Percentiles rank a stretch among this genome's conserved stretches.
phyloP scores from a whole-genome alignment of 2,113 vertebrate genomes.

The Irena cyanogastra region DNA sequence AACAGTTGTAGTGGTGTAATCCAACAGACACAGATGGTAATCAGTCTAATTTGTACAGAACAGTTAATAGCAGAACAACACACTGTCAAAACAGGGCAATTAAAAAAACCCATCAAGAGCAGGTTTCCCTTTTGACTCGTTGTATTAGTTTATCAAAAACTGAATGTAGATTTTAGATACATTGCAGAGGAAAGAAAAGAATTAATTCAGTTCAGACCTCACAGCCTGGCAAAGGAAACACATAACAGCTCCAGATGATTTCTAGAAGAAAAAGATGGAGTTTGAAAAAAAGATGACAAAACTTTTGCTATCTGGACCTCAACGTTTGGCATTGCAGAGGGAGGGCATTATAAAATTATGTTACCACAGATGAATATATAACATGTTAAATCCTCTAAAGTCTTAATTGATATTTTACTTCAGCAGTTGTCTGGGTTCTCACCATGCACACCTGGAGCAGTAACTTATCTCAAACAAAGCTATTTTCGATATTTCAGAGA shows the following conservation, averaged over 20 bases:
- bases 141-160: background rate
- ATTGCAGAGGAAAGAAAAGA: background rate
- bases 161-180: background rate
- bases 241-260: fast-evolving
- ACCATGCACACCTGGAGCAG: background rate
- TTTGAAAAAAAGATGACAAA: background rate
- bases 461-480: background rate
- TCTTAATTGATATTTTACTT: background rate
- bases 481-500: background rate
- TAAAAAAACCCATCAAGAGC: background rate
- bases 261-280: background rate
- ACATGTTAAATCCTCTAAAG: background rate
- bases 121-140: background rate
- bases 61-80: background rate
- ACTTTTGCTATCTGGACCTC: background rate
- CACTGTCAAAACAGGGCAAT: background rate
- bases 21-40: background rate
- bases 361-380: background rate
- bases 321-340: background rate
- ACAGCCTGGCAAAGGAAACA: background rate
- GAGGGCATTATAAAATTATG: background rate
- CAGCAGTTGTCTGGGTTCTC: background rate
- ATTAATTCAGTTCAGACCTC: background rate
- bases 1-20: background rate
- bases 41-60: background rate